Percentiles rank a stretch among this genome's conserved stretches.
These are phyloP conservation scores for Therioaphis trifolii DNA, from an alignment of 2,888 invertebrate species.

Conservation along the genomic window DNA sequence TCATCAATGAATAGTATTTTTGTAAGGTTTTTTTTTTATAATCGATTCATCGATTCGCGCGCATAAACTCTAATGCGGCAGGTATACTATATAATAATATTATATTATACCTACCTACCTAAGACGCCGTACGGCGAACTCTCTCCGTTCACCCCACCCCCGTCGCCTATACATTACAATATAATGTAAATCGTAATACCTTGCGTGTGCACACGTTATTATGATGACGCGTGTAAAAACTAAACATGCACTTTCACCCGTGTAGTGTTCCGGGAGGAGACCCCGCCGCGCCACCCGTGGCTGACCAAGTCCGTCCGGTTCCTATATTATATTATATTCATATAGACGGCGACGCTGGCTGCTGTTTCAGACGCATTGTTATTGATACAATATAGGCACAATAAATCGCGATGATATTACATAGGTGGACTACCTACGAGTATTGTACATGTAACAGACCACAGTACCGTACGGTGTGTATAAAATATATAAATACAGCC, in stretches of 20 bases:
- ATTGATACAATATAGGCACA: no score
- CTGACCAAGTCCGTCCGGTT: neutral
- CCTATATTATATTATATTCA: no score
- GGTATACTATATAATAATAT: no score
- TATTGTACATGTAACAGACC: no score
- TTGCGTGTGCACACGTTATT: neutral
- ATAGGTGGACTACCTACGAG: no score
- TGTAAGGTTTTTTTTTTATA: constrained; percentile 10
- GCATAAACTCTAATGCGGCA: neutral
- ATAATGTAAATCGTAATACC: neutral
- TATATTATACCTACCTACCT: no score
- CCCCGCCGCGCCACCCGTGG: neutral
- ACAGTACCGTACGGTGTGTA: no score
- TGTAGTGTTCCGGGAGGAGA: constrained; percentile 47
- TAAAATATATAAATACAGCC: no score
- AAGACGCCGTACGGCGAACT: neutral
- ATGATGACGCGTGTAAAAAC: constrained; percentile 35
- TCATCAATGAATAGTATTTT: constrained; percentile 1
- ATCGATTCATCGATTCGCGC: neutral
- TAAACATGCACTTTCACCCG: constrained; percentile 51
- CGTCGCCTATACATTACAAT: no score
- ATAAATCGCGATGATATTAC: no score
- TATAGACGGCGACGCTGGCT: no score
- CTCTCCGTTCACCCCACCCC: neutral
- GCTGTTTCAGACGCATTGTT: no score